Evolutionary conservation across 2,888 invertebrate species (phyloP), one percentile per base, ranked within the genome.

Genomic region (Spicauda simplicius): DNA sequence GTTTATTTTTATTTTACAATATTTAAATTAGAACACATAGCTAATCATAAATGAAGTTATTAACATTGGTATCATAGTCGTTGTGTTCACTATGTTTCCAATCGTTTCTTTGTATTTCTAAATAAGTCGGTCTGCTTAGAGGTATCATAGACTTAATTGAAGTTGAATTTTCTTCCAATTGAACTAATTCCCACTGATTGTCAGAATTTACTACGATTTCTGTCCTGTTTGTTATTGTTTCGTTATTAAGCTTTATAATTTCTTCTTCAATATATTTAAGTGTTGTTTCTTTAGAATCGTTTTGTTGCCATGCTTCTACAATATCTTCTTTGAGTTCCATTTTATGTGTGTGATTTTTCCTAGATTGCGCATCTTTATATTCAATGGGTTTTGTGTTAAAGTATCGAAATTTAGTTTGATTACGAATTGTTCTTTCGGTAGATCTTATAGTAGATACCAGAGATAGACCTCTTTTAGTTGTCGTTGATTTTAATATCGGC

Each of bases 81-180:
- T 78, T 71, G 55, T 77, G 80, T 2, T 84, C 83, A 7, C 83
- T 83, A 11, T 78, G 78, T 70, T 77, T 82, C 80, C 82, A 84
- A 20, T 83, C 78, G 64, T 75, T 81, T 69, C 80, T 81, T 60
- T 80, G 79, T 54, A 86, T 81, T 71, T 88, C 84, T 68, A 87
- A 80, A 75, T 88, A 87, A 20, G 78, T 71, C 1, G 87, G 80
- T 72, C 82, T 80, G 58, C 77, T 73, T 12, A 79, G 62, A 12
- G 86, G 84, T 57, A 82, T 61, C 79, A 84, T 83, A 2, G 86
- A 83, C 7, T 74, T 78, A 5, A 19, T 63, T 52, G 55, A 56
- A 30, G 48, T 60, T 62, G n/a, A 57, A 68, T 70, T 73, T 53
- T 80, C 75, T 19, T 75, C 71, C 30, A 64, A 60, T 62, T 77